Evolutionary conservation across 2,113 vertebrate genomes (phyloP), one percentile per base, ranked within the genome.

Genomic region (Gallinago paraguaiae): DNA sequence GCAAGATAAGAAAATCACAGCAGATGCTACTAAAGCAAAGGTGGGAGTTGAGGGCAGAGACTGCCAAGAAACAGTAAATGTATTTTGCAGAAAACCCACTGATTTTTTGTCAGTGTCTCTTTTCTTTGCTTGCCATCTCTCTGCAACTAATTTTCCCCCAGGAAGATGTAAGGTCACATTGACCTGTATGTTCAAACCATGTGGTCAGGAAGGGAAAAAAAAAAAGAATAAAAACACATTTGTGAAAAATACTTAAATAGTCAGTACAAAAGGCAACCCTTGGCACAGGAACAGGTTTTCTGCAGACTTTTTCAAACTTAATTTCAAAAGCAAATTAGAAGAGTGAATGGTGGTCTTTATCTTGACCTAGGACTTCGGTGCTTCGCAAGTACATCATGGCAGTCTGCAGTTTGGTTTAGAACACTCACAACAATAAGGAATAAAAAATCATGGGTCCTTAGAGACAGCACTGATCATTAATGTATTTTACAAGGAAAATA

Each of bases 41-140:
- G 81, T 93, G 71, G 89, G 87, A 93, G 92, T 84, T 92, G 64
- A 81, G 89, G 90, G 68, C 86, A 94, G 46, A 77, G 56, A 53
- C 60, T 95, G 83, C 70, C 88, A 93, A 93, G 97, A 96, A 96
- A 71, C 22, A 74, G 71, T 87, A 97, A 83, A 91, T 72, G 59
- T 81, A 22, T 95, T 96, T 96, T 91, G 45, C 57, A 90, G 88
- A 93, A 92, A 95, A 86, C 20, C 16, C 53, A 88, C 93, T 71
- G 60, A 43, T 84, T 87, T 82, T 93, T 95, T 91, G 71, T 86
- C 82, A 84, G 82, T 41, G 15, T 48, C 17, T 60, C 68, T 92
- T 94, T 94, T 79, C 80, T 87, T 93, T 82, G 33, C 7, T 1
- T 93, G 93, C 74, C 63, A 33, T 92, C 35, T 94, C 70, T 91